Conservation (phyloP, 2,113 vertebrate species). For the Taxidea taxus region DNA sequence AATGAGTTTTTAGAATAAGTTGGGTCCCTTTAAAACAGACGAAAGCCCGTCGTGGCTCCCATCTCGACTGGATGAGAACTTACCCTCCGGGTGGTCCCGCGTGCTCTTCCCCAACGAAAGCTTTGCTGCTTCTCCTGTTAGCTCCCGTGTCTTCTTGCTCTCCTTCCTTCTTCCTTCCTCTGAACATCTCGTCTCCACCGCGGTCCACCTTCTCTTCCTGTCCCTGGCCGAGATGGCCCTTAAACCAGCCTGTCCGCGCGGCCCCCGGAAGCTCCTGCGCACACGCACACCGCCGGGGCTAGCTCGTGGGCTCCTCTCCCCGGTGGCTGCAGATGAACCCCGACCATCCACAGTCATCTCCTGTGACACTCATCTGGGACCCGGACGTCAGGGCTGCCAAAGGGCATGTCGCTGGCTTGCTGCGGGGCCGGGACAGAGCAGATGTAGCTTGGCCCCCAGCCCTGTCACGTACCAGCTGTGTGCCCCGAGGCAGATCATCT, state of each 20-base stretch:
- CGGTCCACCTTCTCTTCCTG: neutral
- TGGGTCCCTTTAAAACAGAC: neutral
- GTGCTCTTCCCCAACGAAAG: no score
- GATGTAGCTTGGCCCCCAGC: neutral
- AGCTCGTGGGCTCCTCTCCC: neutral
- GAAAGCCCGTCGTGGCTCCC: neutral
- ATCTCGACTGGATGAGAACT: neutral
- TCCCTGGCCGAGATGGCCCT: neutral
- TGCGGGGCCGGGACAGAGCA: no score
- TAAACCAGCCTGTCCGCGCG: neutral
- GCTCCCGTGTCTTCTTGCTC: neutral
- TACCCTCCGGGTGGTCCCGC: rapidly evolving
- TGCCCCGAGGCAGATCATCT: neutral
- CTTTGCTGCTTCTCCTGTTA: neutral
- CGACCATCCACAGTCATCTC: neutral
- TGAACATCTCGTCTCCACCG: neutral
- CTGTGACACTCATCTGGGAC: neutral
- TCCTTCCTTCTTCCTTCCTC: neutral
- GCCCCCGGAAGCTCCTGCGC: rapidly evolving
- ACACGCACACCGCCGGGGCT: rapidly evolving
- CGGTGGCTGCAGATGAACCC: neutral
- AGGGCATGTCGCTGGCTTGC: neutral
- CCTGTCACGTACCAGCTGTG: neutral
- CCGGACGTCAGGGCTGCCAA: neutral
- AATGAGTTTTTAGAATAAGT: neutral